Evolutionary conservation across 2,888 invertebrate species (phyloP).

Genomic region (Glaucopsyche alexis): DNA sequence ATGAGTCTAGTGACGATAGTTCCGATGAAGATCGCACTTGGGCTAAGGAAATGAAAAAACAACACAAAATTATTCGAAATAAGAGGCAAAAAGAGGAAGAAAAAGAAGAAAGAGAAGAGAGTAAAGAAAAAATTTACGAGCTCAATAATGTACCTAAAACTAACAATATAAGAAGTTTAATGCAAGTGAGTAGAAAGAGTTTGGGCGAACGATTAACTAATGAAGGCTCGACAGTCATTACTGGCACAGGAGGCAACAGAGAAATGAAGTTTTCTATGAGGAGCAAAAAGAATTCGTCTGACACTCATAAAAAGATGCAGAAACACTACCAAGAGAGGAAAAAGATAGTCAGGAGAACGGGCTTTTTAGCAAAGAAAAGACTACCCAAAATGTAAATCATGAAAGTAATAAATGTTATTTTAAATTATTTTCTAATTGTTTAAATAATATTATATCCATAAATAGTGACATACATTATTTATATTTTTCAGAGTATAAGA

Average conservation of each 20-base stretch:
- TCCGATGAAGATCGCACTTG: constrained; percentile 91
- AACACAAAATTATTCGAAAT: constrained; percentile 82
- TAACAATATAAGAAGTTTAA: constrained; percentile 68
- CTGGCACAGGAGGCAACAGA: constrained; percentile 83
- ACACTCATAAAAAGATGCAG: constrained; percentile 80
- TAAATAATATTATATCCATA: not conserved
- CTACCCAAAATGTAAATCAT: constrained; percentile 47
- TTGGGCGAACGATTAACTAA: constrained; percentile 86
- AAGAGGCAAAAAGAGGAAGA: constrained; percentile 56
- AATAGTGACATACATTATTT: not conserved
- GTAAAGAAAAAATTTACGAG: constrained; percentile 52
- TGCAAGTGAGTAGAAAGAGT: constrained; percentile 80
- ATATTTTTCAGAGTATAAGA: not conserved
- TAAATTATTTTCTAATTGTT: constrained; percentile 16
- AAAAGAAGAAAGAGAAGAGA: constrained; percentile 44
- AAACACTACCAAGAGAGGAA: constrained; percentile 86
- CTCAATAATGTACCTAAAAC: constrained; percentile 75
- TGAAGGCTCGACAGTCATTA: constrained; percentile 76
- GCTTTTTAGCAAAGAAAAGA: constrained; percentile 61
- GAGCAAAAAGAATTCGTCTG: constrained; percentile 76
- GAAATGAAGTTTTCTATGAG: constrained; percentile 89
- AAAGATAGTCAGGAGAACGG: constrained; percentile 77
- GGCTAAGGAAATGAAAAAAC: constrained; percentile 89
- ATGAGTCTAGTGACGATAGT: constrained; percentile 69
- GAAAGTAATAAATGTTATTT: constrained; percentile 30